These are phyloP conservation scores for Trachelus tabidus DNA, from an alignment of 2,888 invertebrate species.

Conservation along the genomic window DNA sequence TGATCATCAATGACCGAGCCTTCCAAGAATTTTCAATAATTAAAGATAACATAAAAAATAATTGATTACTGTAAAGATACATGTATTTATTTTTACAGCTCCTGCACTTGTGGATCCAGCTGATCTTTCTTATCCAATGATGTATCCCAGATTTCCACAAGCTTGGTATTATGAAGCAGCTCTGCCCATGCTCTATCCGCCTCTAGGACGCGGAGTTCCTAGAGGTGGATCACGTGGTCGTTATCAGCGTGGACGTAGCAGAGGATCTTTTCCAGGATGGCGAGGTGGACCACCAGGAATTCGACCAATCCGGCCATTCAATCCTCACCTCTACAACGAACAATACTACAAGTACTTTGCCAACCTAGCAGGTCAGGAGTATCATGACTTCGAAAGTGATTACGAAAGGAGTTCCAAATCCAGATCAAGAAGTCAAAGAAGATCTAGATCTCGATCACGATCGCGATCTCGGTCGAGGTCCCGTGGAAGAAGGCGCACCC, in stretches of 20 bases:
- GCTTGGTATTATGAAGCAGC: slow-evolving; percentile 58
- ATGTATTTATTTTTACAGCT: slow-evolving; percentile 20
- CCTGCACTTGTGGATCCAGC: slow-evolving; percentile 32
- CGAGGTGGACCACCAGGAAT: slow-evolving; percentile 26
- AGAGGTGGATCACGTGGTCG: slow-evolving; percentile 39
- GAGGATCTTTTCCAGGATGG: slow-evolving; percentile 35
- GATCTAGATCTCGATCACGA: slow-evolving; percentile 49
- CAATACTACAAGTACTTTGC: slow-evolving; percentile 73
- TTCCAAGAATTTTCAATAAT: too few relatives aligned
- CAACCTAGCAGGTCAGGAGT: slow-evolving; percentile 70
- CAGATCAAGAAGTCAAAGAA: slow-evolving; percentile 48
- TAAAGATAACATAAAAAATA: too few relatives aligned
- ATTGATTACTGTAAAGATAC: too few relatives aligned
- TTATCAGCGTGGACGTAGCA: slow-evolving; percentile 27
- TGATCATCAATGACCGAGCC: too few relatives aligned
- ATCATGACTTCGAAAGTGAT: slow-evolving; percentile 67
- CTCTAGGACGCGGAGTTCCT: slow-evolving; percentile 41
- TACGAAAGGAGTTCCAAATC: slow-evolving; percentile 44
- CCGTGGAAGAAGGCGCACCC: slow-evolving; percentile 32
- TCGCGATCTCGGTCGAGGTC: slow-evolving; percentile 46
- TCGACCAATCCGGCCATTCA: slow-evolving; percentile 53
- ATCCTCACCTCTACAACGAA: slow-evolving; percentile 64
- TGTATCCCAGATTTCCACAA: slow-evolving; percentile 53
- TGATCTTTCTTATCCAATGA: slow-evolving; percentile 39
- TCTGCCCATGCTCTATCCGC: slow-evolving; percentile 50